Percentiles rank a stretch among this genome's conserved stretches.
phyloP scores from a whole-genome alignment of 2,888 invertebrate genomes.

The Apamea epomidion region DNA sequence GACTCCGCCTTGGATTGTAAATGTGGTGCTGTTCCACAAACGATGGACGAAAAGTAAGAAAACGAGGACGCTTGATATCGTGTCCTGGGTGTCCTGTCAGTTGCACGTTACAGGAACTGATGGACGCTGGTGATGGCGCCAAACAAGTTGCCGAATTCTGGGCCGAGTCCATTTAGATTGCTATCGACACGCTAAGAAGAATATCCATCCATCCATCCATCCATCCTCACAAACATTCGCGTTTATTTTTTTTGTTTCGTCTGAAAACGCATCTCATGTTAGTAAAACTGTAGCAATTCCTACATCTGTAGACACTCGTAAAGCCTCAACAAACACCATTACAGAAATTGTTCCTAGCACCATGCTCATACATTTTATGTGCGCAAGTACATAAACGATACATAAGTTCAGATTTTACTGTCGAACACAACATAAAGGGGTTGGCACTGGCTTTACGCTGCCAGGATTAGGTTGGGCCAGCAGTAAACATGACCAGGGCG shows the following conservation, averaged over 20 bases:
- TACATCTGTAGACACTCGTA: slow-evolving; percentile 34
- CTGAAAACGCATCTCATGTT: not conserved
- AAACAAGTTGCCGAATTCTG: no score
- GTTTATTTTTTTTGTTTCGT: not conserved
- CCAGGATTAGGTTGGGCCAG: slow-evolving; percentile 76
- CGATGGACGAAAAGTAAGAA: no score
- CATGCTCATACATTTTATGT: slow-evolving; percentile 61
- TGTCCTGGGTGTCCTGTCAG: no score
- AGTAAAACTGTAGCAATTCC: not conserved
- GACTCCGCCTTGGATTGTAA: no score
- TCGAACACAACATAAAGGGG: slow-evolving; percentile 87
- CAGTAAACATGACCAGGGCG: slow-evolving; percentile 85
- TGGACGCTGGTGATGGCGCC: no score
- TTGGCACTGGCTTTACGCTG: slow-evolving; percentile 78
- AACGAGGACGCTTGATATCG: no score
- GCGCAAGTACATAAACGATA: slow-evolving; percentile 80
- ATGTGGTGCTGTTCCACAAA: no score
- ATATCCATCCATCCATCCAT: no score
- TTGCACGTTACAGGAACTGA: no score
- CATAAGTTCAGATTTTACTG: slow-evolving; percentile 85
- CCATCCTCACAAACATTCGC: no score
- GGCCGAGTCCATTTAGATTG: no score
- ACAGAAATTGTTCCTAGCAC: slow-evolving; percentile 57
- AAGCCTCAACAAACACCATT: slow-evolving; percentile 41
- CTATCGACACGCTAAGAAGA: no score